Evolutionary conservation across 2,888 invertebrate genomes (phyloP).

Genomic region (Caenorhabditis sinica): DNA sequence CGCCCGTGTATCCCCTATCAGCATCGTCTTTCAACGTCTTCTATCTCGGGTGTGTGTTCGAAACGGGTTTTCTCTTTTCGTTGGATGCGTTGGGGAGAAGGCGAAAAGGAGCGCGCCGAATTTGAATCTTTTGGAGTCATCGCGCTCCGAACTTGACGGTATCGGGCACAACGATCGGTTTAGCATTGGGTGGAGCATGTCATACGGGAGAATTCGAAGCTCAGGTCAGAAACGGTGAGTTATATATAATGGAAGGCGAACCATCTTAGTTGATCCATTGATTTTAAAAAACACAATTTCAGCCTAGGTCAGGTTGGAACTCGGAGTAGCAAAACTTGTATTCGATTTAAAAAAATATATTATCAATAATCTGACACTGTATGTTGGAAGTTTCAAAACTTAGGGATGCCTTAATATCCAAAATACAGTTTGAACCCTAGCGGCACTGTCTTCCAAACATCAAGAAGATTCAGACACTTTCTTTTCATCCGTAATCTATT

Average conservation of each 20-base stretch:
- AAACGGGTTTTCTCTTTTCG: slow-evolving; percentile 55
- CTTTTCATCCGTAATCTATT: not conserved
- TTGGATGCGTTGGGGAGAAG: slow-evolving; percentile 29
- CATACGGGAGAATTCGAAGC: not conserved
- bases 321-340: no score
- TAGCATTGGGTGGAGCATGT: not conserved
- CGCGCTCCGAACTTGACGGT: slow-evolving; percentile 15
- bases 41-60: slow-evolving; percentile 47
- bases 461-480: not conserved
- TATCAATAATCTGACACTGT: no score
- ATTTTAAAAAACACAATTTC: no score
- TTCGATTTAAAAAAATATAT: no score
- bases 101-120: slow-evolving; percentile 45
- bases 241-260: no score
- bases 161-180: not conserved
- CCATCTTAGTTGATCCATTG: no score
- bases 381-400: no score
- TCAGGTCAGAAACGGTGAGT: not conserved
- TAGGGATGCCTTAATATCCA: not conserved
- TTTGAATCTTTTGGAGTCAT: slow-evolving; percentile 55
- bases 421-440: not conserved
- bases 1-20: slow-evolving; percentile 48
- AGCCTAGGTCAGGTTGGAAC: no score
- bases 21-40: slow-evolving; percentile 48
- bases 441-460: not conserved